These are phyloP conservation scores for Lucinisca nassula DNA, from an alignment of 2,888 invertebrate species.

Conservation along the genomic window DNA sequence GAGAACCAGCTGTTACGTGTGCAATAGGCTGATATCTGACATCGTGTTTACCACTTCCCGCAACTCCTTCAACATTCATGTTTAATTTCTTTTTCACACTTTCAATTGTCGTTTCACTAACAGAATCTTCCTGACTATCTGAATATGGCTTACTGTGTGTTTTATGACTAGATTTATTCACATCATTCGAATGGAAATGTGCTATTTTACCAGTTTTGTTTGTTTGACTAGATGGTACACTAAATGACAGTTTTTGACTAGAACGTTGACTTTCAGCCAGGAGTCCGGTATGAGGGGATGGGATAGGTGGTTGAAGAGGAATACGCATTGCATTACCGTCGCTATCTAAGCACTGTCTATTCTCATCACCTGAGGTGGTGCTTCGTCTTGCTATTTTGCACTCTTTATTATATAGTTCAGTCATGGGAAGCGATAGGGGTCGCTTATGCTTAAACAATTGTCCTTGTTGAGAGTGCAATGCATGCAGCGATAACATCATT, in stretches of 20 bases:
- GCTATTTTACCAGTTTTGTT: not conserved
- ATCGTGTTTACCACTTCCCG: not conserved
- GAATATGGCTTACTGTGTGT: not conserved
- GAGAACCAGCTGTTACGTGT: too few species aligned
- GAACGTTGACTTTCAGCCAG: not conserved
- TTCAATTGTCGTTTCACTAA: not conserved
- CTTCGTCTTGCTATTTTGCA: not conserved
- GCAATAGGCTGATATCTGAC: too few species aligned
- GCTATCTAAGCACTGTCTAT: not conserved
- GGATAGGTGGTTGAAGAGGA: not conserved
- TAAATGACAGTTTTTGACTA: not conserved
- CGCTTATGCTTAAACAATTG: not conserved
- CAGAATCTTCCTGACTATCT: not conserved
- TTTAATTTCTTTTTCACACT: not conserved
- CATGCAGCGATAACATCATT: too few species aligned
- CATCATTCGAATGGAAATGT: not conserved
- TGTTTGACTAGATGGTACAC: not conserved
- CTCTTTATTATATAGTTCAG: not conserved
- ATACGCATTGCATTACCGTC: not conserved
- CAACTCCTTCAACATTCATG: not conserved
- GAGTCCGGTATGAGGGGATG: not conserved
- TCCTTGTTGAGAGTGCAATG: too few species aligned
- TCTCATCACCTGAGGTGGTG: not conserved
- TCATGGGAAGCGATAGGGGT: not conserved
- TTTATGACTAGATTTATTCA: not conserved